Evolutionary conservation across 2,888 invertebrate species (phyloP), one percentile per base, ranked within the genome.

Genomic region (Alsophila aescularia): DNA sequence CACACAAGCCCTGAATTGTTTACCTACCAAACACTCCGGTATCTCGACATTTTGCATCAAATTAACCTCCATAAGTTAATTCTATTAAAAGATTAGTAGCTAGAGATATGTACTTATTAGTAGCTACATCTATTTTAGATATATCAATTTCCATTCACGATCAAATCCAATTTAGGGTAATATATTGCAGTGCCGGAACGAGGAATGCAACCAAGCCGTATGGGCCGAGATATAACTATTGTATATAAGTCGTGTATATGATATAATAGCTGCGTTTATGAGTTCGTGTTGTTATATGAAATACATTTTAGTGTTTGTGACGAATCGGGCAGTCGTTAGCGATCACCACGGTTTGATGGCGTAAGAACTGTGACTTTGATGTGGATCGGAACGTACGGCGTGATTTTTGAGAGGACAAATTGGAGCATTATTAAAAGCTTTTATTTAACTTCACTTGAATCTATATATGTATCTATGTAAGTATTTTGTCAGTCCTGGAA

Each of bases 291-390:
- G 81, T 80, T 77, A 79, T 83, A 78, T 85, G 86, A 72, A 79
- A 86, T 80, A 86, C 74, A 83, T 89, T 87, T 84, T 83, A 88
- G 73, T 72, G 72, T 68, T 76, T 79, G 85, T 83, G 75, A 74
- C 89, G 80, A 87, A 90, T 89, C 67, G 75, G 51, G 37, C 57
- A 72, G 70, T 85, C 74, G 84, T 84, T 86, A 85, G 70, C 82
- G 73, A 84, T 84, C 77, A 78, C 69, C 75, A 84, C 82, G 87
- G 73, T 82, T 75, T 72, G 76, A 79, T 82, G 79, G 70, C 67
- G 79, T 81, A 81, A 81, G 77, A 75, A 72, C 72, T 76, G 79
- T 75, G 76, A 73, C 80, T 77, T 67, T 65, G 42, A 53, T 42
- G 40, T 44, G 55, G 43, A 53, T 45, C 42, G 52, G 52, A 42